Evolutionary conservation across 2,888 invertebrate species (phyloP).

Genomic region (Ennomos fuscantarius): DNA sequence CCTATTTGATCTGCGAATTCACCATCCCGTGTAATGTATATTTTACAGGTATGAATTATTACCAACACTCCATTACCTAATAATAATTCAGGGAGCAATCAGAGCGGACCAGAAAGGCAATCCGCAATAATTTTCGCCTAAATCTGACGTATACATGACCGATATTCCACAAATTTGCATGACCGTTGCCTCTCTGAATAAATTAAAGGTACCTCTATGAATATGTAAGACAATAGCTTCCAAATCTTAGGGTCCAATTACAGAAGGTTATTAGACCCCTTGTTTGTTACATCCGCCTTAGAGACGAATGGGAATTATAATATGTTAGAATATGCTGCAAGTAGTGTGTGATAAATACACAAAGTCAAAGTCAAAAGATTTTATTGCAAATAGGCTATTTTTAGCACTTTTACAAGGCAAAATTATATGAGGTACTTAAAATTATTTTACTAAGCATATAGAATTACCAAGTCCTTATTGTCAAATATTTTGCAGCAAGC

Average conservation of each 20-base stretch:
- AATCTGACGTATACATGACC: constrained; percentile 84
- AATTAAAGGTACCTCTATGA: constrained; percentile 79
- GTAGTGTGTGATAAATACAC: background rate
- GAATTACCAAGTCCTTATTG: too few species aligned
- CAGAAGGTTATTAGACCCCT: constrained; percentile 75
- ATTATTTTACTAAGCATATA: too few species aligned
- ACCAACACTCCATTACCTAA: constrained; percentile 33
- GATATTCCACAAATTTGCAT: constrained; percentile 84
- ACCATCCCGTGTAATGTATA: constrained; percentile 26
- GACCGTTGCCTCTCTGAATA: constrained; percentile 80
- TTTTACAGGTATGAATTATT: constrained; percentile 35
- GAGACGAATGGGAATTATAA: constrained; percentile 59
- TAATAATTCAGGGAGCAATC: constrained; percentile 53
- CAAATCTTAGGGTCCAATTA: constrained; percentile 83
- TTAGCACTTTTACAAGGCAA: too few species aligned
- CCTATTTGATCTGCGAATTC: background rate
- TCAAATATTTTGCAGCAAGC: too few species aligned
- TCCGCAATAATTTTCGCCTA: constrained; percentile 81
- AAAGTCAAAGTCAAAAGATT: too few species aligned
- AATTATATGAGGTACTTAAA: too few species aligned
- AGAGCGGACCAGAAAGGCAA: constrained; percentile 60
- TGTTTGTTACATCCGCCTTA: constrained; percentile 70
- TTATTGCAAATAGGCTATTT: too few species aligned
- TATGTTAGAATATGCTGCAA: constrained; percentile 35
- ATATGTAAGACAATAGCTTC: constrained; percentile 83